Base-by-base conservation (phyloP, 2,888 invertebrate genomes). In the Rhimphoctona megacephalus region DNA sequence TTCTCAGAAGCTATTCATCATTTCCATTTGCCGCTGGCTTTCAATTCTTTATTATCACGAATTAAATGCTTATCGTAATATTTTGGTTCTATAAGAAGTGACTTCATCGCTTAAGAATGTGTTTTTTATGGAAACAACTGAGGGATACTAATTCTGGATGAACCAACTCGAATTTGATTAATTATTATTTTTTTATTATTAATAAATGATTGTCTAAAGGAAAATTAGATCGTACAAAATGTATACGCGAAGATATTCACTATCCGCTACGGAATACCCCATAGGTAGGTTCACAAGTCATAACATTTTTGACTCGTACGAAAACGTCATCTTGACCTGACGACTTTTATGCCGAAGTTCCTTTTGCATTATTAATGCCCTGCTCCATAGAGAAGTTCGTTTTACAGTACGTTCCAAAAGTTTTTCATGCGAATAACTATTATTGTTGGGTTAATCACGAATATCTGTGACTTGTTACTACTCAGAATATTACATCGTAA, bases 271-370 rank as follows among this genome's bases (percentile, higher is more conserved):
- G 46, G 22, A 79, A 46, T 57, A 70, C 0, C 54, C 67, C 74
- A 52, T 74, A 49, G 39, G 0, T 39, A 49, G 19, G 25, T 54
- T n/a, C 49, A 61, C 54, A 64, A 79, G 76, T 76, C 72, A n/a
- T 36, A 83, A 64, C 70, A 72, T 86, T 86, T 83, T 81, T 64
- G 76, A 83, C 66, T 70, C 70, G 70, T 54, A 52, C 54, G 78
- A 86, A 80, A 80, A 80, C 66, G 83, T 86, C 85, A 64, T 80
- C 72, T 83, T 83, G 83, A 83, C 80, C 79, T 81, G 61, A 22
- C 57, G 76, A 86, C 70, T 83, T 70, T 57, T 39, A 43, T 54
- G 74, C 39, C 52, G 30, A 67, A 85, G 52, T 79, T 64, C 54
- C 54, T 70, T 46, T 54, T 85, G 80, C 82, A 83, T 85, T 85